Evolutionary conservation across 1,140 invertebrate genomes (phyloP).

Genomic region (Saxidomus purpurata): DNA sequence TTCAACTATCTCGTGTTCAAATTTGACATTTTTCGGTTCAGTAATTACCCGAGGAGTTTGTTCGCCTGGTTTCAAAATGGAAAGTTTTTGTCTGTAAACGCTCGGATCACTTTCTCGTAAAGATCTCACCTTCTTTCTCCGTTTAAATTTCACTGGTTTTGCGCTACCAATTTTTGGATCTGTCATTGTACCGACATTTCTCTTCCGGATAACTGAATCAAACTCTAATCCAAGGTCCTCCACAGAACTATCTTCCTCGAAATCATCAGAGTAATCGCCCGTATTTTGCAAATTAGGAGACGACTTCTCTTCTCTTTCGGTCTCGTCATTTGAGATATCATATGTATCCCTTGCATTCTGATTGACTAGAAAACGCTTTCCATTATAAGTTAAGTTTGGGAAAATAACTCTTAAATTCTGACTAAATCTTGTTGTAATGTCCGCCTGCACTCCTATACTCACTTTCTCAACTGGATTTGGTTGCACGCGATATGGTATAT

Average conservation of each 20-base stretch:
- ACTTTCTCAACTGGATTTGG: conserved; percentile 37
- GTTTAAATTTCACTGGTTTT: not conserved
- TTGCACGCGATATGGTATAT: conserved; percentile 58
- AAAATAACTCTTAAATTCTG: conserved; percentile 39
- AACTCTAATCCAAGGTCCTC: conserved; percentile 48
- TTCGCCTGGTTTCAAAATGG: not conserved
- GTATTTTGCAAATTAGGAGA: not conserved
- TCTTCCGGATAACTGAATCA: conserved; percentile 38
- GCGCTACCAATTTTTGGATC: not conserved
- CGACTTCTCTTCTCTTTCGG: too few species aligned
- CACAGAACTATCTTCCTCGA: conserved; percentile 41
- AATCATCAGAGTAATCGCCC: conserved; percentile 48
- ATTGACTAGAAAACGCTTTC: conserved; percentile 19
- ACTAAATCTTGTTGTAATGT: conserved; percentile 28
- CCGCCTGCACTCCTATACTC: conserved; percentile 52
- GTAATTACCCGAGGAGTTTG: not conserved
- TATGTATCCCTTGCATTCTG: not conserved
- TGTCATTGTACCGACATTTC: conserved; percentile 57
- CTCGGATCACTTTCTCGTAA: conserved; percentile 18
- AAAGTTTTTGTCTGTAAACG: not conserved
- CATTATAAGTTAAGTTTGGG: conserved; percentile 28
- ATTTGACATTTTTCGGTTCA: conserved; percentile 51
- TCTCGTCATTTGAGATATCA: not conserved
- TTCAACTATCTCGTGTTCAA: not conserved
- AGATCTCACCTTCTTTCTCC: conserved; percentile 20